A percentile compares a stretch with the other conserved stretches of the same genome.
phyloP scores from a whole-genome alignment of 2,113 vertebrate species.

The Eublepharis macularius region DNA sequence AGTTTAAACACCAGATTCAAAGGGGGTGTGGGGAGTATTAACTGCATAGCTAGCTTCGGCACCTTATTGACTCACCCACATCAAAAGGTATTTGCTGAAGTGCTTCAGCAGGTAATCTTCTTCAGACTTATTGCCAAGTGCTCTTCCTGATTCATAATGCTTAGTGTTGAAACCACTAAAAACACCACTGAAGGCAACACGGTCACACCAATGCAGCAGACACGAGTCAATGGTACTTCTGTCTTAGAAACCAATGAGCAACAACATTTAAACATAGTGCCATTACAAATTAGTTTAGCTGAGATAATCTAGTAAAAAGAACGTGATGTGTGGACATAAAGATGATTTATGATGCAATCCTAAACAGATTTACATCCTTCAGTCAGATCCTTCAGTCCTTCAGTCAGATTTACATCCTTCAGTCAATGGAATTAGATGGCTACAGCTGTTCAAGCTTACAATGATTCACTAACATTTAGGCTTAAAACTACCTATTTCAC shows the following conservation, averaged over 20 bases:
- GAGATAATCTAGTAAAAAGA: too few species aligned
- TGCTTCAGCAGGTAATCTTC: conserved; percentile 1
- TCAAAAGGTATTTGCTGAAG: conserved; percentile 10
- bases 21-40: background rate
- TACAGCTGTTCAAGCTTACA: too few species aligned
- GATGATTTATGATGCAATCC: too few species aligned
- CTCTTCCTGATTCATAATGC: background rate
- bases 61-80: conserved; percentile 7
- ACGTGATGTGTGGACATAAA: too few species aligned
- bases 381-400: too few species aligned
- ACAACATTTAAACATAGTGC: background rate
- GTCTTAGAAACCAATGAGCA: background rate
- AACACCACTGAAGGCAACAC: background rate
- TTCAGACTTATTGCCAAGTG: background rate
- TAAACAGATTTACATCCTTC: too few species aligned
- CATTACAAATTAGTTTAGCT: too few species aligned
- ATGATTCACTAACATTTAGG: background rate
- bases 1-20: background rate
- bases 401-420: too few species aligned
- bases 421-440: too few species aligned
- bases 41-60: background rate
- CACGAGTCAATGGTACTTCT: background rate
- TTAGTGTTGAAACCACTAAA: background rate
- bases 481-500: background rate
- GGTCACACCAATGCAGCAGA: background rate